These are phyloP conservation scores for Passerina amoena DNA, from an alignment of 2,113 vertebrate genomes.

Conservation along the genomic window DNA sequence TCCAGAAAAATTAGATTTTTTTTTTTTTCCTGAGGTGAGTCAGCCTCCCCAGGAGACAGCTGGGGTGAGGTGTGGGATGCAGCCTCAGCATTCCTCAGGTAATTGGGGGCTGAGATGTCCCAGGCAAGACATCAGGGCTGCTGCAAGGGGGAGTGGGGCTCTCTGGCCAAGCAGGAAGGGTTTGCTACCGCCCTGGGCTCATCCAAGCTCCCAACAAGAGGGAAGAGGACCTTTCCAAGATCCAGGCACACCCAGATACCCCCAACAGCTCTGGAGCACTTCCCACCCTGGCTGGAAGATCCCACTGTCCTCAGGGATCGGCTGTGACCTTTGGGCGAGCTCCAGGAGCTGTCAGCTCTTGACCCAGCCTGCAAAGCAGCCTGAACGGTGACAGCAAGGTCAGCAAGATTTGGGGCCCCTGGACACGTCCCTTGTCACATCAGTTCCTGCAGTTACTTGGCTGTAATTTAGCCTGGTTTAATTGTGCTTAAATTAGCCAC, in stretches of 20 bases:
- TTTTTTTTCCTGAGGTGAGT: background rate
- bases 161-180: background rate
- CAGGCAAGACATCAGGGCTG: background rate
- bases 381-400: background rate
- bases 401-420: background rate
- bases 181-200: background rate
- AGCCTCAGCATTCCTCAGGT: background rate
- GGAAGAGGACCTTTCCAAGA: background rate
- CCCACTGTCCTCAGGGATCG: background rate
- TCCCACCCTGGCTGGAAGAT: rapidly evolving
- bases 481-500: slow-evolving; percentile 57
- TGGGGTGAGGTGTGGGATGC: rapidly evolving
- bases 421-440: background rate
- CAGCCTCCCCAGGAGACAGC: background rate
- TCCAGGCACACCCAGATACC: background rate
- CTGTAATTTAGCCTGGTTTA: slow-evolving; percentile 42
- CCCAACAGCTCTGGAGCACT: background rate
- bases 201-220: background rate
- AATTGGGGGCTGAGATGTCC: background rate
- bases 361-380: background rate
- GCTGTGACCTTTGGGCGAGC: rapidly evolving
- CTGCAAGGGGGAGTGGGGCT: rapidly evolving
- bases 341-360: background rate
- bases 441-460: background rate
- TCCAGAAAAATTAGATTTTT: background rate